Evolutionary conservation across 2,113 vertebrate species (phyloP), one percentile per base, ranked within the genome.

Genomic region (Hyla sarda): DNA sequence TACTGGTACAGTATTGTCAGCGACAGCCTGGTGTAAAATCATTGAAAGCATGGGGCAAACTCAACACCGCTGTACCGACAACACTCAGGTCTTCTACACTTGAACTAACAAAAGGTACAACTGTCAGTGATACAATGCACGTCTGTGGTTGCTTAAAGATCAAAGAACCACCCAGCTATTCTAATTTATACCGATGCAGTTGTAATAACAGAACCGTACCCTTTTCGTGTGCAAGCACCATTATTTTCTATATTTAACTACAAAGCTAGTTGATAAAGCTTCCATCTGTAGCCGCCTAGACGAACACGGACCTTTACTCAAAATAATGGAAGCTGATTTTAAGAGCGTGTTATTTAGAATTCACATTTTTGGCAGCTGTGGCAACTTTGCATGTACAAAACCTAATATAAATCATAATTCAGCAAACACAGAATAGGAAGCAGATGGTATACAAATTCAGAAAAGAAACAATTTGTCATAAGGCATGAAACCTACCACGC

Each of bases 161-260:
- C 67, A 71, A 71, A 71, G 67, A 71, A 41, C 67, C 67, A 71
- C 32, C 54, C 21, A 45, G 34, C 37, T 45, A 34, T 32, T 77
- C 32, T 78, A 78, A 34, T 78, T 30, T 34, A 5, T 54, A 14
- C 32, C 0, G 32, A 58, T 37, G 52, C 54, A 45, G 54, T 60
- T 60, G 34, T 37, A 37, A 80, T 58, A 41, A 37, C 50, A 83
- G 25, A 6, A 30, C 11, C 21, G 8, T 58, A 28, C 32, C n/a
- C 23, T 21, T 71, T 72, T 72, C 28, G 69, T 32, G 50, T 83
- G 82, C 65, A 83, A 34, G 50, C 28, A 25, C 67, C 21, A 74
- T 58, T 45, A 47, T 58, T 58, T 75, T 75, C 28, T 74, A 74
- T 83, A 41, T 74, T 37, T 83, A 83, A 74, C 82, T 58, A 56